Evolutionary conservation across 2,888 invertebrate species (phyloP), one percentile per base, ranked within the genome.

Genomic region (Mimumesa dahlbomi): DNA sequence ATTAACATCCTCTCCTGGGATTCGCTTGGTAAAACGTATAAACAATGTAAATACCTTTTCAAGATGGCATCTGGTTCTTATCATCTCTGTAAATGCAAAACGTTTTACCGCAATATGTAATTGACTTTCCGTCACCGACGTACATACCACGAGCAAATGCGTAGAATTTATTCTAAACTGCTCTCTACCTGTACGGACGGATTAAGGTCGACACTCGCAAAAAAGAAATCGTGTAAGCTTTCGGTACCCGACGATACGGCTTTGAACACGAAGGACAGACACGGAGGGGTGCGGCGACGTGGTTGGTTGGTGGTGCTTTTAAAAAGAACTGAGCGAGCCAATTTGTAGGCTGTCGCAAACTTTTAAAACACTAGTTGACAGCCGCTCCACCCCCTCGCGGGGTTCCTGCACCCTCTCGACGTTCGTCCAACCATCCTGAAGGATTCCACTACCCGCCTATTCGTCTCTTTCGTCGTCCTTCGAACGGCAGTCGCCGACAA

Each of bases 351-450:
- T 89, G 88, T 89, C 89, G 88, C 84, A 88, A 89, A 89, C 87
- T 89, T 89, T 89, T 89, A 88, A 89, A 89, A 89, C 89, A 88
- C 88, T 89, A 89, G 88, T 88, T 89, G 88, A 89, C 89, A 89
- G 87, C 84, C 84, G 82, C 74, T 78, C 78, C 77, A 49, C 58
- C 57, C 65, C 19, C 11, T 31, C 48, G 43, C 45, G 87, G 87
- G n/a, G 85, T 83, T 82, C 80, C 73, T 78, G 76, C 72, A 61
- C 54, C 53, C 75, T 62, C 63, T 54, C 67, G 56, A 53, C 53
- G 45, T 49, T 76, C 73, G 67, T 67, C 77, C 69, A 77, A 80
- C 80, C 81, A 75, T 79, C 79, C 83, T 81, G 75, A 82, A 81
- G 79, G 77, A 81, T 83, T 77, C 78, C 56, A 29, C 40, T 61